A percentile compares a stretch with the other conserved stretches of the same genome.
Conservation (phyloP, 2,797 vertebrate species). For the Melanotaenia parkinsoni region DNA sequence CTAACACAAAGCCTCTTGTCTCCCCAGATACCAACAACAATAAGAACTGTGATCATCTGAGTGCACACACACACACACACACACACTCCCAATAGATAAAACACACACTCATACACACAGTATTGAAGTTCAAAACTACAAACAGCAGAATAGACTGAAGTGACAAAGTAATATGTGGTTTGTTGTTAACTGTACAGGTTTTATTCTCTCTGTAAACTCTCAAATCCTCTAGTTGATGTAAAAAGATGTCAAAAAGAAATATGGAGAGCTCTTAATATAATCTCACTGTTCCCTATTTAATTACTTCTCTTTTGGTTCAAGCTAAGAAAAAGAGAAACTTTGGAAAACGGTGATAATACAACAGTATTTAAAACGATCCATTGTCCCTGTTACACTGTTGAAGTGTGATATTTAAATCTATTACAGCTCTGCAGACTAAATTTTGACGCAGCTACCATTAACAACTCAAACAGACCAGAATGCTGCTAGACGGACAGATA, state of each 20-base stretch:
- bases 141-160: conserved; percentile 23
- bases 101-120: conserved; percentile 22
- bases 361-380: not conserved
- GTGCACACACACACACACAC: conserved; percentile 7
- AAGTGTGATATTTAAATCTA: not conserved
- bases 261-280: not conserved
- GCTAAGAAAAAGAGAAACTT: not conserved
- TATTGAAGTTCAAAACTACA: conserved; percentile 36
- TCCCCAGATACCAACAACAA: conserved; percentile 73
- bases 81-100: conserved; percentile 18
- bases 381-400: not conserved
- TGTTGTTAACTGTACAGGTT: not conserved
- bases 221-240: not conserved
- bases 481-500: conserved; percentile 40
- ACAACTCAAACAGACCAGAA: not conserved
- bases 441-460: not conserved
- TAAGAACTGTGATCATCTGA: conserved; percentile 74
- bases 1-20: conserved; percentile 72
- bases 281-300: not conserved
- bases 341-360: not conserved
- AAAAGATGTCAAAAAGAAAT: conserved; percentile 4
- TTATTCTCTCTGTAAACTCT: conserved; percentile 13
- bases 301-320: too few species aligned
- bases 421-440: not conserved
- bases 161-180: conserved; percentile 33